Evolutionary conservation across 2,888 invertebrate species (phyloP).

Genomic region (Andrena fulva): DNA sequence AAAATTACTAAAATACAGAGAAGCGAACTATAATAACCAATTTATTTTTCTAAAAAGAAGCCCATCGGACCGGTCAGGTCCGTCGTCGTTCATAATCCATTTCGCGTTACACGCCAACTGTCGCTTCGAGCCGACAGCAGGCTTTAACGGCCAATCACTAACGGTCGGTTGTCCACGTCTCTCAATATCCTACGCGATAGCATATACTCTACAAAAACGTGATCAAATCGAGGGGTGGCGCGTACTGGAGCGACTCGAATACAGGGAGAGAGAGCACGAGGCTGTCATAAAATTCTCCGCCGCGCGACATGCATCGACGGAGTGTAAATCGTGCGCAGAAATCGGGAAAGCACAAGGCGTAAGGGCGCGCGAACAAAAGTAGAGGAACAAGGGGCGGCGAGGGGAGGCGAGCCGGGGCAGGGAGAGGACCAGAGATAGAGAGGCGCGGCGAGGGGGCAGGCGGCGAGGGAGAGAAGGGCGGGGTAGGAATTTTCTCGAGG

Average conservation of each 20-base stretch:
- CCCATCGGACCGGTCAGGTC: neutral
- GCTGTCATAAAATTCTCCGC: constrained; percentile 68
- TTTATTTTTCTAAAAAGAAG: constrained; percentile 17
- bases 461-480: constrained; percentile 2
- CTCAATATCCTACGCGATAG: constrained; percentile 55
- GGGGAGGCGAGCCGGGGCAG: neutral
- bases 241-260: constrained; percentile 57
- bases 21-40: neutral
- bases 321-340: constrained; percentile 69
- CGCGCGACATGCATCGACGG: constrained; percentile 54
- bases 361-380: constrained; percentile 29
- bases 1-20: neutral
- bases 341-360: constrained; percentile 52
- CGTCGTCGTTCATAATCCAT: constrained; percentile 43
- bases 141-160: constrained; percentile 58
- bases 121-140: constrained; percentile 51
- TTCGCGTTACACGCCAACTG: constrained; percentile 43
- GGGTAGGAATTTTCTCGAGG: constrained; percentile 57
- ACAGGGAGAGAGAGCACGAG: constrained; percentile 58
- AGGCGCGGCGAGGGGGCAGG: neutral
- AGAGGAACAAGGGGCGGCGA: neutral
- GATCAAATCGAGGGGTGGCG: constrained; percentile 62
- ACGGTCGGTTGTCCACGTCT: constrained; percentile 54
- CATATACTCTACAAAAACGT: constrained; percentile 58
- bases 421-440: neutral